These are phyloP conservation scores for Exocentrus adspersus DNA, from an alignment of 2,888 invertebrate species.

Conservation along the genomic window DNA sequence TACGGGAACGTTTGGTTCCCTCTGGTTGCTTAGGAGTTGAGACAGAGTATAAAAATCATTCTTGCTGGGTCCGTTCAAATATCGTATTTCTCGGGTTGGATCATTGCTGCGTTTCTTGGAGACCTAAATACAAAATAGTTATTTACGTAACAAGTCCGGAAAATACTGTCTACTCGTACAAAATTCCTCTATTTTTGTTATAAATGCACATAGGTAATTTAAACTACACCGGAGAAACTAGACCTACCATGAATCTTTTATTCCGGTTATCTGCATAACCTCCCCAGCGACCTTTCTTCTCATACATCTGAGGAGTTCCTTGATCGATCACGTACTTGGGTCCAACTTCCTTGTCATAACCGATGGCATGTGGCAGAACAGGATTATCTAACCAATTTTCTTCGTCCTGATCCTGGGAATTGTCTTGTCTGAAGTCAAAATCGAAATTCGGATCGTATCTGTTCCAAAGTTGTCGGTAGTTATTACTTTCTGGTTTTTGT, in stretches of 20 bases:
- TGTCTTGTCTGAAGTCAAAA: conserved; percentile 65
- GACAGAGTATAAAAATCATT: conserved; percentile 71
- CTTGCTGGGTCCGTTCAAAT: conserved; percentile 61
- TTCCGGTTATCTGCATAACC: conserved; percentile 53
- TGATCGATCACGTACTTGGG: conserved; percentile 52
- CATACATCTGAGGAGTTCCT: conserved; percentile 44
- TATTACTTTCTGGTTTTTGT: conserved; percentile 55
- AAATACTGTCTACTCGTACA: too few relatives aligned
- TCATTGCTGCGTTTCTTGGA: conserved; percentile 66
- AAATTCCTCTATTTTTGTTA: too few relatives aligned
- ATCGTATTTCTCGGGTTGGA: conserved; percentile 60
- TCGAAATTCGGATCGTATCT: conserved; percentile 63
- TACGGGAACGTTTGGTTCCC: conserved; percentile 69
- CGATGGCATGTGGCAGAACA: conserved; percentile 63
- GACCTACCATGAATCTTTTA: conserved; percentile 63
- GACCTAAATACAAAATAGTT: conserved; percentile 60
- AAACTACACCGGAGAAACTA: too few relatives aligned
- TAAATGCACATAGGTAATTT: too few relatives aligned
- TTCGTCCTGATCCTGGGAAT: conserved; percentile 67
- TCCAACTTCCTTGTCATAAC: conserved; percentile 60
- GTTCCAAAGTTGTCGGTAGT: conserved; percentile 64
- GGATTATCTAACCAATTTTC: conserved; percentile 70
- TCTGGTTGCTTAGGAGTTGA: conserved; percentile 66
- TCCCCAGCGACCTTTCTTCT: conserved; percentile 50
- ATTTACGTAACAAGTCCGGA: too few relatives aligned